phyloP scores from a whole-genome alignment of 1,140 invertebrate species.

The Meteorus sp. region DNA sequence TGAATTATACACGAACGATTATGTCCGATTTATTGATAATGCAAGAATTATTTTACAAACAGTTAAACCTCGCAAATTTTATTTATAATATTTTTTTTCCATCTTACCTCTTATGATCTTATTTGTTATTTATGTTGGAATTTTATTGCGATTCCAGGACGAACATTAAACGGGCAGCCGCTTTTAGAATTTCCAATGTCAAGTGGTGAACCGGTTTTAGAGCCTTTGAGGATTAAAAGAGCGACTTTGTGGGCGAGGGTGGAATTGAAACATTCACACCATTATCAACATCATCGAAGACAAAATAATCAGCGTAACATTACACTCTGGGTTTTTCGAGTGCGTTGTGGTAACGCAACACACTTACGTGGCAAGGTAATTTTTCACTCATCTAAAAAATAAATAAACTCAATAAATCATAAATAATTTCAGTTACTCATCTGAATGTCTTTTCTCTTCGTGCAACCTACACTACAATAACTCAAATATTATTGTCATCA shows the following conservation, averaged over 20 bases:
- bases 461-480: no score
- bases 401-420: background rate
- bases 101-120: no score
- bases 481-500: background rate
- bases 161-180: conserved; percentile 78
- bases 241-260: conserved; percentile 78
- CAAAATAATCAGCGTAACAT: conserved; percentile 59
- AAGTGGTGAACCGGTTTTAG: conserved; percentile 60
- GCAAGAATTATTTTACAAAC: no score
- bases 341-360: conserved; percentile 63
- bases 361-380: conserved; percentile 64
- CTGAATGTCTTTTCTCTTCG: no score
- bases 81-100: no score
- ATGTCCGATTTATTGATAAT: no score
- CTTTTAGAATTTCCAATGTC: conserved; percentile 80
- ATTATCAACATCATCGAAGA: conserved; percentile 56
- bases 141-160: conserved; percentile 65
- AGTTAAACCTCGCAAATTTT: no score
- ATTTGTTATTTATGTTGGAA: conserved; percentile 8
- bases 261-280: conserved; percentile 62
- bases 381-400: conserved; percentile 14
- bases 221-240: conserved; percentile 69
- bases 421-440: no score
- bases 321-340: conserved; percentile 69
- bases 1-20: no score